Base-by-base conservation (phyloP, 2,113 vertebrate species). In the Cyprinodon brontotheroides region DNA sequence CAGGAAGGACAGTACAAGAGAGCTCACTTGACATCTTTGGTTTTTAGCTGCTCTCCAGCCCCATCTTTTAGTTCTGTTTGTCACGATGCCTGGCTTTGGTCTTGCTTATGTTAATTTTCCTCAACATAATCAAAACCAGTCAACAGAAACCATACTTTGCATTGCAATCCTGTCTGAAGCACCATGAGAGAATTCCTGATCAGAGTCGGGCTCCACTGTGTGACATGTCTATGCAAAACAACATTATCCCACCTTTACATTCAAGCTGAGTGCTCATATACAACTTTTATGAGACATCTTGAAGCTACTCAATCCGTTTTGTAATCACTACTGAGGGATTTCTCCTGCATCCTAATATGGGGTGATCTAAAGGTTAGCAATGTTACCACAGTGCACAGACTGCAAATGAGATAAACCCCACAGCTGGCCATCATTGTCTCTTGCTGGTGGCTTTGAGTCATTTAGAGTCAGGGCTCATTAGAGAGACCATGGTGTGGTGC, bases 381-480 rank as follows among this genome's bases (percentile, higher is more conserved):
- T 87, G 81, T 83, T 84, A 81, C 86, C 78, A 75, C 38, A 39
- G 76, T 86, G 81, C 84, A 76, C 66, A 81, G 78, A 80, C 87
- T 87, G 80, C 75, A 82, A 87, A 77, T 82, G 87, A 89, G 83
- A 86, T 86, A 75, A 85, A 80, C 59, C 78, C 72, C 61, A 75
- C 59, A 41, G 68, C 77, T 75, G 84, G 81, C 79, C 74, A 67
- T 75, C 75, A 39, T 75, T 75, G 77, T 74, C 79, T 81, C 85
- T 83, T 79, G 77, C 75, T 80, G 72, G 50, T 69, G 77, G 74
- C 70, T 53, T 71, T 43, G 70, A 82, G 84, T 93, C 85, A 87
- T 91, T 93, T 89, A 70, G 78, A 89, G 83, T 83, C 84, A 86
- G 72, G 91, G 79, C 87, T 88, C 91, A 90, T 90, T 92, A 92